A percentile compares a stretch with the other conserved stretches of the same genome.
Conservation (phyloP, 2,113 vertebrate genomes). For the Pao palembangensis region DNA sequence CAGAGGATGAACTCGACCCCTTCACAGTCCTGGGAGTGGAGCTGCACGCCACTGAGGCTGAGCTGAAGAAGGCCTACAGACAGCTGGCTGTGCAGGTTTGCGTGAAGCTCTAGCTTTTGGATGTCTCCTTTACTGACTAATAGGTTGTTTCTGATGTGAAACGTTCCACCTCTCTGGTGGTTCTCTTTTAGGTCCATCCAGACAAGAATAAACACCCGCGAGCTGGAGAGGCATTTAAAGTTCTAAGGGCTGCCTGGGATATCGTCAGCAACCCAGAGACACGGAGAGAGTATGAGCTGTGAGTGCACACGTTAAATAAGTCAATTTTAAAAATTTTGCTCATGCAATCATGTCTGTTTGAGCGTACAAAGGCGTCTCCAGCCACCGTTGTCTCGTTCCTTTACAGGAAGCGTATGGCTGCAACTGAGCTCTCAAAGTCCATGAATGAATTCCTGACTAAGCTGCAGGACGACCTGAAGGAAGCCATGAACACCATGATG, state of each 20-base stretch:
- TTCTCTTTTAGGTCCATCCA: conserved; percentile 84
- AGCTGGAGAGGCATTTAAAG: conserved; percentile 93
- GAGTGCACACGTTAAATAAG: conserved; percentile 58
- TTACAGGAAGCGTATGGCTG: conserved; percentile 85
- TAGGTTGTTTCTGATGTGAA: not conserved
- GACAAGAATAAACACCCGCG: conserved; percentile 93
- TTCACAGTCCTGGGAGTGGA: conserved; percentile 89
- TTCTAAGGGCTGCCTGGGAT: conserved; percentile 93
- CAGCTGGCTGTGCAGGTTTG: conserved; percentile 82
- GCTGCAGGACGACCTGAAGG: conserved; percentile 91
- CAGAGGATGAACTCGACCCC: conserved; percentile 90
- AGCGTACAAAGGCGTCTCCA: too few species aligned
- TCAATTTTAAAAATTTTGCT: too few species aligned
- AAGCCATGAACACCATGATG: conserved; percentile 97
- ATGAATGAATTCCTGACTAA: conserved; percentile 90
- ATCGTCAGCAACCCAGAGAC: conserved; percentile 90
- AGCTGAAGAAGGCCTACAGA: conserved; percentile 89
- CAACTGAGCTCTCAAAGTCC: conserved; percentile 86
- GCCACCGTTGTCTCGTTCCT: not conserved
- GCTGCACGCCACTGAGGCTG: conserved; percentile 80
- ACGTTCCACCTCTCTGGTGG: conserved; percentile 3
- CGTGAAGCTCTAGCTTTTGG: not conserved
- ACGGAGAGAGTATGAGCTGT: conserved; percentile 87
- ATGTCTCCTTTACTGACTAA: conserved; percentile 29
- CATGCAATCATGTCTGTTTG: too few species aligned